Percentiles rank a stretch among this genome's conserved stretches.
Evolutionary conservation across 1,140 invertebrate species (phyloP).

Genomic region (Lucilia cuprina): DNA sequence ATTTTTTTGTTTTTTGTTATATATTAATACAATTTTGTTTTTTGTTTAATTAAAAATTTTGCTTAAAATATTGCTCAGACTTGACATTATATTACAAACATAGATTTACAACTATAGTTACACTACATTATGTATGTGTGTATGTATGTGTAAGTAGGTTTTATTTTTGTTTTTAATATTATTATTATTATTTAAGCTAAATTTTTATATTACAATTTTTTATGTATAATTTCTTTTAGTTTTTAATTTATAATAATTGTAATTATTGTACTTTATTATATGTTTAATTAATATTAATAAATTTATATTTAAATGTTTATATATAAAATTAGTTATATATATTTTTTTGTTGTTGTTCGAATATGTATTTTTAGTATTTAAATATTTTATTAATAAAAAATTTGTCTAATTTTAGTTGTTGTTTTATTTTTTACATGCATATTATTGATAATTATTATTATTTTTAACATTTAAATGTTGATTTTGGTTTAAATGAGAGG

Average conservation of each 20-base stretch:
- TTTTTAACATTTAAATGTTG: background rate
- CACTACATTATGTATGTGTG: background rate
- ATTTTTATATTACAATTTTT: too few relatives aligned
- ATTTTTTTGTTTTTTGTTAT: too few relatives aligned
- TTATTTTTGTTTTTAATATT: too few relatives aligned
- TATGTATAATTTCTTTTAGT: too few relatives aligned
- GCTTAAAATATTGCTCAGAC: background rate
- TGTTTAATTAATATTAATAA: too few relatives aligned
- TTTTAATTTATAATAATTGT: too few relatives aligned
- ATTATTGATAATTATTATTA: background rate
- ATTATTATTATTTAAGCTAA: too few relatives aligned
- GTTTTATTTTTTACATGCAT: background rate
- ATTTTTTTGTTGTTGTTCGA: background rate
- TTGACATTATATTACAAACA: background rate
- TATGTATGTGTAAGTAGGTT: too few relatives aligned
- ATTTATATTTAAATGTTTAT: too few relatives aligned
- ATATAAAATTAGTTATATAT: too few relatives aligned
- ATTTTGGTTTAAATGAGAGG: background rate
- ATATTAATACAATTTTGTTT: too few relatives aligned
- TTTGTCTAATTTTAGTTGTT: background rate
- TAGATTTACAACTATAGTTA: background rate
- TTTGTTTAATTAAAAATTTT: background rate
- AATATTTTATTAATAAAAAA: background rate
- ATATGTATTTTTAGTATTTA: background rate
- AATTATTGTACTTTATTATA: too few relatives aligned